Percentiles rank a stretch among this genome's conserved stretches.
phyloP scores from a whole-genome alignment of 2,888 invertebrate species.

The Sicus ferrugineus region DNA sequence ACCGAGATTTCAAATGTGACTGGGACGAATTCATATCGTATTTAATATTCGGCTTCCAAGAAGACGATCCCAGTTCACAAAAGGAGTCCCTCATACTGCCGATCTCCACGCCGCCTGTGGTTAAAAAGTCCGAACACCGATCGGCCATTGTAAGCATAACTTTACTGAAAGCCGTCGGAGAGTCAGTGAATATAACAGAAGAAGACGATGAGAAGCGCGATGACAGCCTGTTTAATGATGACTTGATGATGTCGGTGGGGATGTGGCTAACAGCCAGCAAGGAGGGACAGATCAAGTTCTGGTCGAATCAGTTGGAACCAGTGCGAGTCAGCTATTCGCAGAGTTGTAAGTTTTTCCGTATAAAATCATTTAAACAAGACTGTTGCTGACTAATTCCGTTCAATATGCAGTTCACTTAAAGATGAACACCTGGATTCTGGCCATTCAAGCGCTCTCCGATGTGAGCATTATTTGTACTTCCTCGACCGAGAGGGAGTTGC shows the following conservation, averaged over 20 bases:
- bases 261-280: conserved; percentile 78
- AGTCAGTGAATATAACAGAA: conserved; percentile 45
- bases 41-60: conserved; percentile 76
- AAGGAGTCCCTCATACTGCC: conserved; percentile 72
- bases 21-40: conserved; percentile 85
- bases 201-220: conserved; percentile 65
- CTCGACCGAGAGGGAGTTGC: conserved; percentile 79
- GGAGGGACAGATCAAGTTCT: conserved; percentile 81
- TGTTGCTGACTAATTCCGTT: too few relatives aligned
- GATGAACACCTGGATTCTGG: conserved; percentile 77
- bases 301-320: conserved; percentile 76
- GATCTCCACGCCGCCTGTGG: conserved; percentile 69
- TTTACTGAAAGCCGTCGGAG: conserved; percentile 46
- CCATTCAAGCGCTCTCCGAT: conserved; percentile 78
- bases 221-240: conserved; percentile 45
- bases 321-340: conserved; percentile 71
- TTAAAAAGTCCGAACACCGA: conserved; percentile 74
- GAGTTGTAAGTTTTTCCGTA: conserved; percentile 67
- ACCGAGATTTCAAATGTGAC: conserved; percentile 67
- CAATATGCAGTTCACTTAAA: conserved; percentile 67
- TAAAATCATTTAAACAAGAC: background rate
- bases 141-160: conserved; percentile 72
- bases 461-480: conserved; percentile 79
- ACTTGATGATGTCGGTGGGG: conserved; percentile 68
- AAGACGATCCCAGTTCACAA: conserved; percentile 71